Evolutionary conservation across 2,888 invertebrate genomes (phyloP), one percentile per base, ranked within the genome.

Genomic region (Lasius fuliginosus): DNA sequence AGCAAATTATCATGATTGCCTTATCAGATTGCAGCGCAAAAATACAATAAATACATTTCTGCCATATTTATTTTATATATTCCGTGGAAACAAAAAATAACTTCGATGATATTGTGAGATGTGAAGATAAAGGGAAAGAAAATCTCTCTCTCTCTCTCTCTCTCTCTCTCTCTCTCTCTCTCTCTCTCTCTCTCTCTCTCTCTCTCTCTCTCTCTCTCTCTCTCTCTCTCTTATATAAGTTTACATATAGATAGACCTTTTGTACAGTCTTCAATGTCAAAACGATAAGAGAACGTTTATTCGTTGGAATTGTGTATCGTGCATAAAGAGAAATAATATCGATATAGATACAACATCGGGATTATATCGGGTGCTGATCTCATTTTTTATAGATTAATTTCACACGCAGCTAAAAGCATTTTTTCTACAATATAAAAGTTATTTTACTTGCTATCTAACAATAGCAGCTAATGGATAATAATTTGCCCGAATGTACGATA

Each of bases 381-480:
- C 15, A 62, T 75, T n/a, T 9, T 62, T 23, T n/a, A 33, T 3
- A 64, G 11, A 64, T 36, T 65, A 76, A 27, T 12, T 76, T 49
- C 2, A 27, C 40, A 30, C 33, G 11, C 5, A 62, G 9, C 3
- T 36, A 40, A 12, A 42, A 67, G 15, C n/a, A 64, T 56, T 62
- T 74, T 40, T 33, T 40, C 40, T 36, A 9, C 3, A 1, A 18
- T 65, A 23, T n/a, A 2, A 75, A 75, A 75, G 9, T 27, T 18
- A 30, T 18, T 27, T 53, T 33, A 18, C 1, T 46, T 3, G 30
- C 1, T 2, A n/a, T 53, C 1, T 3, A 15, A n/a, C 33, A 58
- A 56, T 9, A 30, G n/a, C 23, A 67, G 9, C 27, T 49, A 53
- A 67, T 27, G 23, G 12, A 11, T 23, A 33, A 0, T 33, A 46